A percentile compares a stretch with the other conserved stretches of the same genome.
Conservation (phyloP, 2,888 invertebrate genomes). For the Dichetophora obliterata region DNA sequence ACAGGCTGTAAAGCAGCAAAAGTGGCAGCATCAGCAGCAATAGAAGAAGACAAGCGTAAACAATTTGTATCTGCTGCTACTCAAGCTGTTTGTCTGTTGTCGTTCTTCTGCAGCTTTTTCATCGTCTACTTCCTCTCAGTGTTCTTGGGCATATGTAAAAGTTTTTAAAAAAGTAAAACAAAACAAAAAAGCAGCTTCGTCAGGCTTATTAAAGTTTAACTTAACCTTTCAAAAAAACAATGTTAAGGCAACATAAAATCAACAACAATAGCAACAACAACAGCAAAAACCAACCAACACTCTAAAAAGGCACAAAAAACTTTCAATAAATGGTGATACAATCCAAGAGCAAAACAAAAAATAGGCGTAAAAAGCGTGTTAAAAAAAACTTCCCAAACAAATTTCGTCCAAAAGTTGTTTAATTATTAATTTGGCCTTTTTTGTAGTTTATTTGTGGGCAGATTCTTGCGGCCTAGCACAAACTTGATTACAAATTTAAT, state of each 20-base stretch:
- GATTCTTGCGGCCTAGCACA: not conserved
- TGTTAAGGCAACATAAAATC: not conserved
- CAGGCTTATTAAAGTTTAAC: not conserved
- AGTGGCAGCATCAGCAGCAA: not conserved
- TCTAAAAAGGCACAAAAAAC: not conserved
- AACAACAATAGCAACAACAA: slow-evolving; percentile 1
- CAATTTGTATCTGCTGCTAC: not conserved
- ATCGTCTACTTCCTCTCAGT: not conserved
- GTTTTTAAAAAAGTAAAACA: slow-evolving; percentile 7
- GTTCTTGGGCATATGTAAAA: not conserved
- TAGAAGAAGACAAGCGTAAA: not conserved
- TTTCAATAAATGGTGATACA: not conserved
- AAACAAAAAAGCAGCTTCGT: not conserved
- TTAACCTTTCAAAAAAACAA: not conserved
- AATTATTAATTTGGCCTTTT: slow-evolving; percentile 10
- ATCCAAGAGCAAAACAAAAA: not conserved
- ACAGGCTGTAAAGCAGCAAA: slow-evolving; percentile 48
- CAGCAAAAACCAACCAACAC: not conserved
- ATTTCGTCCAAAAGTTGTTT: slow-evolving; percentile 1
- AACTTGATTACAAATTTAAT: not conserved
- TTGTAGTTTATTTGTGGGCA: not conserved
- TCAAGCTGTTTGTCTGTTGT: not conserved
- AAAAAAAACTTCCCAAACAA: not conserved
- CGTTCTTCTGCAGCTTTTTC: not conserved
- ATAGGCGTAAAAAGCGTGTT: not conserved